These are phyloP conservation scores for Clunio marinus DNA, from an alignment of 2,888 invertebrate genomes.

Conservation along the genomic window DNA sequence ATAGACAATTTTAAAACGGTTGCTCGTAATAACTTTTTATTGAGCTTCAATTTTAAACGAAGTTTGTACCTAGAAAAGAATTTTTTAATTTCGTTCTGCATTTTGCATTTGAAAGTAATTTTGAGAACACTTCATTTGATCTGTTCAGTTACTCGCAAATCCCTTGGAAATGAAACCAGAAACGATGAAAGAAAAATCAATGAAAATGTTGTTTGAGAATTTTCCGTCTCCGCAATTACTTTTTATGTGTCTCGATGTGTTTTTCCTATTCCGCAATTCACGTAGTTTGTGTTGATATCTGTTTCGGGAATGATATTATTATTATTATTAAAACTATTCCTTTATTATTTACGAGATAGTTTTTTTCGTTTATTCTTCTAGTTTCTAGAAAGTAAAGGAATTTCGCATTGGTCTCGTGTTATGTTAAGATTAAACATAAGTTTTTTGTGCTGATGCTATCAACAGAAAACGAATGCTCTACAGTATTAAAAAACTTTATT, in stretches of 20 bases:
- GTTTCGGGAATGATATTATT: background rate
- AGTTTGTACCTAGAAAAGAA: too few relatives aligned
- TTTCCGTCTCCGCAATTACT: constrained; percentile 39
- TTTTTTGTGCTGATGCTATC: background rate
- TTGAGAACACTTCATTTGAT: too few relatives aligned
- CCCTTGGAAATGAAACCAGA: too few relatives aligned
- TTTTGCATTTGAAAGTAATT: too few relatives aligned
- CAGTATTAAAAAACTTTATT: background rate
- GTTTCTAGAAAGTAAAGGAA: background rate
- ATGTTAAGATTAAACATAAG: background rate
- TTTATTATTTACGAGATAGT: constrained; percentile 39
- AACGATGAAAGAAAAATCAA: constrained; percentile 3
- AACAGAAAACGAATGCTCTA: background rate
- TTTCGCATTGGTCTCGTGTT: background rate
- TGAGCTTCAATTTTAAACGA: too few relatives aligned
- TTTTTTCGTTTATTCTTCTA: constrained; percentile 37
- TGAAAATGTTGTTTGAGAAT: constrained; percentile 21
- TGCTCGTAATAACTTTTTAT: too few relatives aligned
- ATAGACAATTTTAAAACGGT: too few relatives aligned
- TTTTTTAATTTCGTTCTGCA: too few relatives aligned
- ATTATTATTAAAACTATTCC: constrained; percentile 39
- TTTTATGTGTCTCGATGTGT: constrained; percentile 38
- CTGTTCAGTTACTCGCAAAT: too few relatives aligned
- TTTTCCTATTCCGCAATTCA: constrained; percentile 12
- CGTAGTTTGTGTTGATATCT: background rate